Evolutionary conservation across 2,797 vertebrate genomes (phyloP), one percentile per base, ranked within the genome.

Genomic region (Sandelia bainsii): DNA sequence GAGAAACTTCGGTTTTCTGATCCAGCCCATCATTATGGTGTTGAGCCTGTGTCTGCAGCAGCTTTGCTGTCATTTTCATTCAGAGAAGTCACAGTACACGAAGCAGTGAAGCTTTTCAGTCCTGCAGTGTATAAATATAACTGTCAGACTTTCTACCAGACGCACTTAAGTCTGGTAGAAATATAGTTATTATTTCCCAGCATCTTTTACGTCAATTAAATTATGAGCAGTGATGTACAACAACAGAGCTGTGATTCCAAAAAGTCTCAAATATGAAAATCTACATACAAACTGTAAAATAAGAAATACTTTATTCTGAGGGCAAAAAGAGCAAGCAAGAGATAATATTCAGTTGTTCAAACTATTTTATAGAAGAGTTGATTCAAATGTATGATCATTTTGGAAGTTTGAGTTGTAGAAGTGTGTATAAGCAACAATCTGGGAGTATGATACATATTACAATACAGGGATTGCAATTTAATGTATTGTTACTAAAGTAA

Each of bases 111-210:
- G 58, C 69, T 0, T 50, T 0, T 57, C 58, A 3, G 25, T 40
- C 69, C 69, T 10, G 72, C 80, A 52, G 64, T 5, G 59, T 14
- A 14, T 63, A 68, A 81, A 81, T 68, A 73, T 3, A 72, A 29
- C 69, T 11, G 67, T 40, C 67, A 64, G 51, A 5, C 6, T 29
- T 29, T 29, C 27, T 29, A 29, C 27, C 27, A 29, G 27, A 29
- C 27, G 6, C 27, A 29, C 27, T 29, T 29, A 25, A 25, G 25
- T 25, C 25, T 25, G 49, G 48, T 29, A 6, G 3, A 56, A 37
- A 20, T 19, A 5, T 37, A 51, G 3, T 54, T 23, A 13, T 7
- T 20, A 54, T 40, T n/a, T 5, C 3, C 9, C 44, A 5, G 17
- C 8, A 9, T 23, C 2, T 34, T 53, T 46, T 19, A 13, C 40